Conservation (phyloP, 23 tunicate species). For the Halocynthia aurantium region DNA sequence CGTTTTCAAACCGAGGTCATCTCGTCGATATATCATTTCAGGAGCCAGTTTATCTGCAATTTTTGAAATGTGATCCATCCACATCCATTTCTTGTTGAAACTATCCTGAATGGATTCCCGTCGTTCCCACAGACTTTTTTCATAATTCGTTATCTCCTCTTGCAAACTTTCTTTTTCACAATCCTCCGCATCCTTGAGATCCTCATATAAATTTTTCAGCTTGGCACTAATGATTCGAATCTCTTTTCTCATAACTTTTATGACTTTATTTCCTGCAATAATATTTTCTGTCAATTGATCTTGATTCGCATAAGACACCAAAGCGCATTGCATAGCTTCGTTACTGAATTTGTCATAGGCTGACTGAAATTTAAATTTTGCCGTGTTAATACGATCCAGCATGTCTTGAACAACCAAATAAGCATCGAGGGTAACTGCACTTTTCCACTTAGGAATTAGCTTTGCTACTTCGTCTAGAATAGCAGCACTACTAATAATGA, state of each 20-base stretch:
- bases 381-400: no score
- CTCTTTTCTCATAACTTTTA: neutral
- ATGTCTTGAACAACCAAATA: no score
- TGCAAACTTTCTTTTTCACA: constrained; percentile 6
- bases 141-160: neutral
- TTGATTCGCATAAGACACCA: neutral
- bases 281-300: neutral
- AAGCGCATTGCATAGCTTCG: no score
- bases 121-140: neutral
- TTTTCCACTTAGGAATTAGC: no score
- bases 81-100: constrained; percentile 12
- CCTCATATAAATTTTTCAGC: constrained; percentile 11
- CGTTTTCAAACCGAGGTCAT: constrained; percentile 2
- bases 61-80: constrained; percentile 4
- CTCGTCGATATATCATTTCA: neutral
- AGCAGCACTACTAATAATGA: no score
- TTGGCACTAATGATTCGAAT: neutral
- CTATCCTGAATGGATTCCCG: constrained; percentile 5
- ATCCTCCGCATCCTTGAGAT: neutral
- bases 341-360: no score
- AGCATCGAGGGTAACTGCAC: no score
- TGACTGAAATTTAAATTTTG: no score
- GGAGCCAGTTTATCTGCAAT: constrained; percentile 16
- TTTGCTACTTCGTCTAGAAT: no score
- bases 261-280: neutral